Conservation (phyloP, 1,140 invertebrate genomes). For the Meloidogyne exigua region DNA sequence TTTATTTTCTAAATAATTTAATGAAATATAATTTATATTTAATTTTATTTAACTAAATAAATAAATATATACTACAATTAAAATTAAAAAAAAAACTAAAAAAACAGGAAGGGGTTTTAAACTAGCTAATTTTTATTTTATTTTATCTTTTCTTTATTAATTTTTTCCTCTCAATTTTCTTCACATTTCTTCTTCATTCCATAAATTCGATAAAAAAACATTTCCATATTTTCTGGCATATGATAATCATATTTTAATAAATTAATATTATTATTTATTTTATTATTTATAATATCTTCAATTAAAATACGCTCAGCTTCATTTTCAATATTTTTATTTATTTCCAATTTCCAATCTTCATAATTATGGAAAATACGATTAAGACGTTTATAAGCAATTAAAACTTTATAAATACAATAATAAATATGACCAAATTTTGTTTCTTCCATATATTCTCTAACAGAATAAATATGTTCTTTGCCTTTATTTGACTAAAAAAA, state of each 20-base stretch:
- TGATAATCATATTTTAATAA: conserved; percentile 3
- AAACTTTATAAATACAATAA: neutral
- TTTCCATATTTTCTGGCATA: neutral
- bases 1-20: no score
- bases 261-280: neutral
- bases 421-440: neutral
- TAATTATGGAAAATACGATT: neutral
- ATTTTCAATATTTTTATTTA: neutral
- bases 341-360: neutral
- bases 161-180: neutral
- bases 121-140: no score
- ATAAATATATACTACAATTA: no score
- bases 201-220: conserved; percentile 11
- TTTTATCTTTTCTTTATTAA: no score
- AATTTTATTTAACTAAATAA: no score
- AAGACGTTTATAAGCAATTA: neutral
- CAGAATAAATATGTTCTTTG: neutral
- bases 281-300: neutral
- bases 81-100: no score
- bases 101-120: no score
- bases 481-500: neutral
- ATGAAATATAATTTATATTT: no score
- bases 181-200: neutral
- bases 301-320: neutral
- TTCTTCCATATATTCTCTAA: neutral